Percentiles rank a stretch among this genome's conserved stretches.
These are phyloP conservation scores for Pelvicachromis taeniatus DNA, from an alignment of 2,113 vertebrate species.

Conservation along the genomic window DNA sequence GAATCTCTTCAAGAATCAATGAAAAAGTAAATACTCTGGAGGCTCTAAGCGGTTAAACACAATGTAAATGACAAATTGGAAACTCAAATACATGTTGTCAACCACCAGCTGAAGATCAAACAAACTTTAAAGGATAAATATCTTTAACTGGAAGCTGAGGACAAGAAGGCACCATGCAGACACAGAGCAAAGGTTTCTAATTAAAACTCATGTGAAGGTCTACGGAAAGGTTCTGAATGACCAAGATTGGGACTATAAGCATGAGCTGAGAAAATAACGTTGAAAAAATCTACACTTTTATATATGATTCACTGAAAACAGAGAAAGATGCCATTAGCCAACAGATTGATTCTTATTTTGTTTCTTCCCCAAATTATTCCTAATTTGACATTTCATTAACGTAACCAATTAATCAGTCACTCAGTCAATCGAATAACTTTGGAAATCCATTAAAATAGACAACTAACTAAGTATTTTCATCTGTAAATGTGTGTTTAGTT, in stretches of 20 bases:
- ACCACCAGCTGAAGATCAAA: not conserved
- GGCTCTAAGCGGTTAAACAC: not conserved
- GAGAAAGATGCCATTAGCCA: not conserved
- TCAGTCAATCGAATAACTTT: not conserved
- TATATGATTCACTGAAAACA: not conserved
- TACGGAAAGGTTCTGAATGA: not conserved
- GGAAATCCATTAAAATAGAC: not conserved
- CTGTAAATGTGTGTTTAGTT: not conserved
- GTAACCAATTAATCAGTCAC: not conserved
- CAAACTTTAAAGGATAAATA: not conserved
- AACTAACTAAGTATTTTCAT: not conserved
- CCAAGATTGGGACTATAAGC: not conserved
- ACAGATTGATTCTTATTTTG: rapidly evolving
- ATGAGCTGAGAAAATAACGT: not conserved
- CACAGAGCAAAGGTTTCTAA: not conserved
- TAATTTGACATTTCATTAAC: not conserved
- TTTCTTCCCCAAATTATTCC: not conserved
- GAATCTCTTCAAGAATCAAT: not conserved
- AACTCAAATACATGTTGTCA: not conserved
- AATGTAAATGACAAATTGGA: not conserved
- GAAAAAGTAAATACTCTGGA: not conserved
- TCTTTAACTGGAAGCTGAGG: not conserved
- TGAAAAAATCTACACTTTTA: rapidly evolving
- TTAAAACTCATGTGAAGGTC: not conserved
- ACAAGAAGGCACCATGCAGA: not conserved